These are phyloP conservation scores for Amblyjoppa fuscipennis DNA, from an alignment of 2,888 invertebrate species.

Conservation along the genomic window DNA sequence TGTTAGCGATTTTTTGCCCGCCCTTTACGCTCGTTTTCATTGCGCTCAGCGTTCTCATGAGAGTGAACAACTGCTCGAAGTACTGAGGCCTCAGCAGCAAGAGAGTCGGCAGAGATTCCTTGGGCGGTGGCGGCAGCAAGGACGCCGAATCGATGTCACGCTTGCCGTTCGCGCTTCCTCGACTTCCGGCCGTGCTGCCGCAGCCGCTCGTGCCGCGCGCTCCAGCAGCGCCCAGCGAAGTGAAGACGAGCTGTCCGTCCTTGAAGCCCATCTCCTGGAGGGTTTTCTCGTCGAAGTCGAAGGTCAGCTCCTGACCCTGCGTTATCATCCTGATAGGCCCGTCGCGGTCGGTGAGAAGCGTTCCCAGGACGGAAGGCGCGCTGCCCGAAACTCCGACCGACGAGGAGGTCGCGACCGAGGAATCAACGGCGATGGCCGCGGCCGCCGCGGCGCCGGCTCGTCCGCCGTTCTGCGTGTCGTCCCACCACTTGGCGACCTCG, in stretches of 20 bases:
- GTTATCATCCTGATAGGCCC: constrained; percentile 97
- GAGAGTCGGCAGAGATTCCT: constrained; percentile 94
- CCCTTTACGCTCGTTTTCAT: constrained; percentile 92
- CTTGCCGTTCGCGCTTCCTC: constrained; percentile 85
- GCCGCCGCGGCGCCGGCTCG: constrained; percentile 36
- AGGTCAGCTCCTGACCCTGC: constrained; percentile 96
- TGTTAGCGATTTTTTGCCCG: constrained; percentile 91
- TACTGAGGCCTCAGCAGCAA: constrained; percentile 94
- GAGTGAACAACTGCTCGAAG: constrained; percentile 95
- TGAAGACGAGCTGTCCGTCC: constrained; percentile 96
- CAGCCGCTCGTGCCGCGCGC: constrained; percentile 87
- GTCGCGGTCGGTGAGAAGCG: constrained; percentile 89
- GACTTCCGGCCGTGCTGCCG: constrained; percentile 81
- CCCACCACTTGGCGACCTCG: constrained; percentile 98
- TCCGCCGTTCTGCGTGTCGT: constrained; percentile 85
- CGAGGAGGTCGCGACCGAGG: constrained; percentile 68
- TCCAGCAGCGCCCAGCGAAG: constrained; percentile 94
- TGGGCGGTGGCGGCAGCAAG: constrained; percentile 94
- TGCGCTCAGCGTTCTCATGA: constrained; percentile 96
- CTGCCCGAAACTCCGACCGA: constrained; percentile 51
- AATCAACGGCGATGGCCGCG: constrained; percentile 17
- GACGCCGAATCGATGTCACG: constrained; percentile 94
- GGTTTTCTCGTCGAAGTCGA: constrained; percentile 96
- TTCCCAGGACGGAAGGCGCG: constrained; percentile 87
- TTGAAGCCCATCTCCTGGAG: constrained; percentile 97